Conservation (phyloP, 2,888 invertebrate genomes). For the Machimus atricapillus region DNA sequence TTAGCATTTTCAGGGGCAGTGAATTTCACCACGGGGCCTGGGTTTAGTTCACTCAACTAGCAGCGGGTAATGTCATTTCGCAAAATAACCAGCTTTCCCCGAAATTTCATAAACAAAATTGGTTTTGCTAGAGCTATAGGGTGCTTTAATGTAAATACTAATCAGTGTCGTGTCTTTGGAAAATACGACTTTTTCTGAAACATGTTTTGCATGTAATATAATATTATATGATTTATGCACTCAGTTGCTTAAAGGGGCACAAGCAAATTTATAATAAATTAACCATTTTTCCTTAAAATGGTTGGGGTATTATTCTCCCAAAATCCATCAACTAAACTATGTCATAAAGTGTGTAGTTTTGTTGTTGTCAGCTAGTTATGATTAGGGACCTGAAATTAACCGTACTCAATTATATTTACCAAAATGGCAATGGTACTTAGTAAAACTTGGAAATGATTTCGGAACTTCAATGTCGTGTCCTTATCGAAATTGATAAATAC, state of each 20-base stretch:
- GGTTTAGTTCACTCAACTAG: not conserved
- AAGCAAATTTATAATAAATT: not conserved
- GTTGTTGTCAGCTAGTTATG: too few species aligned
- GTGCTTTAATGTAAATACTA: not conserved
- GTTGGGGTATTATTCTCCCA: too few species aligned
- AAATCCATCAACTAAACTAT: too few species aligned
- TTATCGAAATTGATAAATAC: too few species aligned
- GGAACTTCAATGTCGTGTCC: too few species aligned
- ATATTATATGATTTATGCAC: not conserved
- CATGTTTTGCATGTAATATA: not conserved
- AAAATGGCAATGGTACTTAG: too few species aligned
- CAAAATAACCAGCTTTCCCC: not conserved
- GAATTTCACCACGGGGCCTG: not conserved
- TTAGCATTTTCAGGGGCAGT: slow-evolving; percentile 32
- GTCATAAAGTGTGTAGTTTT: too few species aligned
- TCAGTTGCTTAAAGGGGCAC: not conserved
- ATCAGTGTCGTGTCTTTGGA: not conserved
- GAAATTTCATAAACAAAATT: slow-evolving; percentile 12
- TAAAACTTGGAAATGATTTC: too few species aligned
- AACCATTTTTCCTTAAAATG: too few species aligned
- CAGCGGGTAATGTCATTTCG: not conserved
- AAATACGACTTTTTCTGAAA: not conserved
- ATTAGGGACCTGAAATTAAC: too few species aligned
- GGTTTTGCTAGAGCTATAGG: not conserved
- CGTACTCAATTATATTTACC: too few species aligned